Conservation (phyloP, 2,888 invertebrate genomes). For the Callinectes sapidus region DNA sequence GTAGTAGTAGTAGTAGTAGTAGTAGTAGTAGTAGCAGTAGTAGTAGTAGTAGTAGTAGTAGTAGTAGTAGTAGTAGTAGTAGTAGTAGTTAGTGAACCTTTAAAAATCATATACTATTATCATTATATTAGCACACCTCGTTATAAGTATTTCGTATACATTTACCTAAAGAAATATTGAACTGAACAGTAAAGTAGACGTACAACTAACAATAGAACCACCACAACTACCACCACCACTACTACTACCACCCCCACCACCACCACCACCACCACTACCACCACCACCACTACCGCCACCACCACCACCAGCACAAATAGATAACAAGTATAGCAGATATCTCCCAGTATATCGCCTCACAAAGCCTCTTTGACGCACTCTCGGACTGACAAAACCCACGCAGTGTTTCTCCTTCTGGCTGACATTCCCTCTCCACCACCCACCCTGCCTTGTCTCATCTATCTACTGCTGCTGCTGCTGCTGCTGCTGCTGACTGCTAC, state of each 20-base stretch:
- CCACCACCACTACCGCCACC: background rate
- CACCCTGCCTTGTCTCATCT: no score
- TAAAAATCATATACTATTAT: no score
- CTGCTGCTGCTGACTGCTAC: no score
- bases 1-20: background rate
- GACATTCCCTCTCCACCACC: no score
- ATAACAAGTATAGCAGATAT: background rate
- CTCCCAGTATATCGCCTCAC: background rate
- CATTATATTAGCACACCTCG: no score
- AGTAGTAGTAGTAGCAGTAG: conserved; percentile 20
- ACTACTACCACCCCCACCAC: background rate
- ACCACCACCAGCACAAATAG: background rate
- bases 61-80: background rate
- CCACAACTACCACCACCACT: background rate
- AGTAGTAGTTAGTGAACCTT: no score
- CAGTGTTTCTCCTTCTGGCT: no score
- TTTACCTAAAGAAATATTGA: no score
- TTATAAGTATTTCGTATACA: no score
- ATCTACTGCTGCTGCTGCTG: no score
- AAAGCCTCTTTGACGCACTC: background rate
- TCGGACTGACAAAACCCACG: background rate
- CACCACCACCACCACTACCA: background rate
- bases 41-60: conserved; percentile 25
- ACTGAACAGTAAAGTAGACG: background rate
- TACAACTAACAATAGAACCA: background rate